These are phyloP conservation scores for Rotaria macrura DNA, from an alignment of 2,888 invertebrate genomes.

Conservation along the genomic window DNA sequence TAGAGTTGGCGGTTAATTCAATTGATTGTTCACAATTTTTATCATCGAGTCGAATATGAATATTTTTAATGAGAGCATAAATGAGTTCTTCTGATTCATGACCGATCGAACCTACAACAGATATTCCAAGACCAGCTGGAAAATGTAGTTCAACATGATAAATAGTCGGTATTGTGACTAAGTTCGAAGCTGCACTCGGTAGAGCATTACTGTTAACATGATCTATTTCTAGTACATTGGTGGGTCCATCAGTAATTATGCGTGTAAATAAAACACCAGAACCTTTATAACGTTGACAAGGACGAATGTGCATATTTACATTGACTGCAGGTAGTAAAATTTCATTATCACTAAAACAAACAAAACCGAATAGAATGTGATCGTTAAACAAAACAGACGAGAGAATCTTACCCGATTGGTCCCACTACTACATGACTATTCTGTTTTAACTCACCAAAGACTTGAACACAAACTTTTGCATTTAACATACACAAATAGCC, in stretches of 20 bases:
- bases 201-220: constrained; percentile 54
- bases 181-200: neutral
- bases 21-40: constrained; percentile 52
- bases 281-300: constrained; percentile 56
- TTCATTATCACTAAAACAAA: constrained; percentile 59
- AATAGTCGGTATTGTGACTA: neutral
- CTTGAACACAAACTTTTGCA: constrained; percentile 76
- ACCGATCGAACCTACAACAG: constrained; percentile 58
- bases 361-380: neutral
- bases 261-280: constrained; percentile 73
- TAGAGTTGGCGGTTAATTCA: constrained; percentile 53
- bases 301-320: constrained; percentile 66
- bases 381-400: neutral
- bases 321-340: neutral
- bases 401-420: neutral
- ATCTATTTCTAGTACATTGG: constrained; percentile 69
- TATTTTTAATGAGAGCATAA: constrained; percentile 57
- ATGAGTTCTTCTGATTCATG: constrained; percentile 65
- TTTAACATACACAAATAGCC: constrained; percentile 69
- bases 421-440: constrained; percentile 1
- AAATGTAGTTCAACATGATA: constrained; percentile 44
- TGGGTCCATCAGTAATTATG: constrained; percentile 81
- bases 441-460: constrained; percentile 52
- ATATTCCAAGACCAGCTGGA: constrained; percentile 62
- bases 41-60: constrained; percentile 45